phyloP scores from a whole-genome alignment of 2,113 vertebrate species.

The Myotis brandtii region DNA sequence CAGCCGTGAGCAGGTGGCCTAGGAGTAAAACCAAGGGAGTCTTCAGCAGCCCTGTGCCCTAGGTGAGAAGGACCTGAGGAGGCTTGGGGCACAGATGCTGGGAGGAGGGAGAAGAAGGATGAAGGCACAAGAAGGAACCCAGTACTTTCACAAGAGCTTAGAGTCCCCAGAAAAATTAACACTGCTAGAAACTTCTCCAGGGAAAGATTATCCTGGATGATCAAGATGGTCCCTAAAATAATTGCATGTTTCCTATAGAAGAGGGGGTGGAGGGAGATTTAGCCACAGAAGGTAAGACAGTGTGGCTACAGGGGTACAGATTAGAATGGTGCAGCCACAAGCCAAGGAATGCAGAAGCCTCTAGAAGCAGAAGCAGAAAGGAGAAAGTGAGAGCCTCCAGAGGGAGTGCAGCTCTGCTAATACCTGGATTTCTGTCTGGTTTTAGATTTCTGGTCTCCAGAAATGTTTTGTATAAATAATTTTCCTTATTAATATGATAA shows the following conservation, averaged over 20 bases:
- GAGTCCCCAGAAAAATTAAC: neutral
- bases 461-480: neutral
- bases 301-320: neutral
- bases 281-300: neutral
- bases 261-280: neutral
- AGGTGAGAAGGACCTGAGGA: neutral
- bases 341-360: neutral
- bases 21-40: neutral
- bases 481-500: constrained; percentile 13
- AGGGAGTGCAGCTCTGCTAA: neutral
- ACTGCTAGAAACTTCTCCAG: neutral
- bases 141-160: neutral
- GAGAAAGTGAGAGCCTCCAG: neutral
- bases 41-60: neutral
- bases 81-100: neutral
- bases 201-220: neutral
- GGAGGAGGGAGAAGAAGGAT: neutral
- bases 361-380: neutral
- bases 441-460: neutral
- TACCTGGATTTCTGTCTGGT: neutral
- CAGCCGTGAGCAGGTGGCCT: neutral
- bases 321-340: neutral
- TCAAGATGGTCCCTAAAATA: neutral
- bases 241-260: too few relatives aligned
- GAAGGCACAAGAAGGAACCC: neutral